Conservation (phyloP, 2,797 vertebrate genomes). For the Percopsis omiscomaycus region DNA sequence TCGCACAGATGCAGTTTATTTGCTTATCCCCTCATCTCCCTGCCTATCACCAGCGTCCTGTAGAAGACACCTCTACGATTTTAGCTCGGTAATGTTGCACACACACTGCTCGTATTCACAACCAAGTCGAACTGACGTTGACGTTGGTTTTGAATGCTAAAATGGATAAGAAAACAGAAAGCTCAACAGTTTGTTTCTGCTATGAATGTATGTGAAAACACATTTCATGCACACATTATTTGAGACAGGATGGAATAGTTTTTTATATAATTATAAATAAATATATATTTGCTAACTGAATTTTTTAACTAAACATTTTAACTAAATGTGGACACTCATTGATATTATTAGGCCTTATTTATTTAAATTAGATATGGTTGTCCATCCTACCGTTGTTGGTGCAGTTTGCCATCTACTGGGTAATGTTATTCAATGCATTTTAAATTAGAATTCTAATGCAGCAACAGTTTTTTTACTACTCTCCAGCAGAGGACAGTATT, state of each 20-base stretch:
- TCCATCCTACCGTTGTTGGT: background rate
- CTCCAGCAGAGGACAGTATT: conserved; percentile 53
- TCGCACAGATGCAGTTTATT: conserved; percentile 9
- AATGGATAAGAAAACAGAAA: too few relatives aligned
- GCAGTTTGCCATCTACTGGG: conserved; percentile 44
- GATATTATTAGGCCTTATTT: background rate
- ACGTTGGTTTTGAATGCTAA: too few relatives aligned
- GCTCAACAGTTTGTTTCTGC: too few relatives aligned
- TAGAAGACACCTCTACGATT: background rate
- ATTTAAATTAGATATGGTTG: background rate
- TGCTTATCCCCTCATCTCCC: background rate
- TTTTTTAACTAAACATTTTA: background rate
- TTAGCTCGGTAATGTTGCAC: too few relatives aligned
- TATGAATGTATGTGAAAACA: background rate
- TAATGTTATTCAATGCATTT: conserved; percentile 14
- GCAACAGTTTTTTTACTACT: background rate
- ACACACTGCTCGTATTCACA: too few relatives aligned
- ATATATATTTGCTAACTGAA: background rate
- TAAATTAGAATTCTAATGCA: background rate
- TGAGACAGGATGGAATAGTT: background rate
- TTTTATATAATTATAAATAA: too few relatives aligned
- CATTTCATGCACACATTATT: background rate
- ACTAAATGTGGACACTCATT: background rate
- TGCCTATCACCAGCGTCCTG: conserved; percentile 1
- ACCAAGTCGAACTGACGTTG: too few relatives aligned